Evolutionary conservation across 2,797 vertebrate genomes (phyloP), one percentile per base, ranked within the genome.

Genomic region (Hyperoplus immaculatus): DNA sequence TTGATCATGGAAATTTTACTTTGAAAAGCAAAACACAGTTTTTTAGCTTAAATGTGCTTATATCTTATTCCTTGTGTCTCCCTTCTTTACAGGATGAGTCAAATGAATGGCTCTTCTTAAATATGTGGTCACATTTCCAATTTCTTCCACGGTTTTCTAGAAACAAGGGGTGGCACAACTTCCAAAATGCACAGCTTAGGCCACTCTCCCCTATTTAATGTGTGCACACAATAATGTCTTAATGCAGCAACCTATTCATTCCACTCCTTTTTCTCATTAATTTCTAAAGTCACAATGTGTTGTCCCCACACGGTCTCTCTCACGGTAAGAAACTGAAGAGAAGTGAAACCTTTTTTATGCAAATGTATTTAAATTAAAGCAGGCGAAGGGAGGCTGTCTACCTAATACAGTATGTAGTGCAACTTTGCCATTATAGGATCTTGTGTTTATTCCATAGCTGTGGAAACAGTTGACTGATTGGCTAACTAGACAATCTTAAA

Each of bases 391-490:
- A 45, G 38, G 12, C 7, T 3, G n/a, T 50, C 36, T 55, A 41
- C 29, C 13, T n/a, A n/a, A 39, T 11, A 6, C 0, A 29, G 21
- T 57, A 45, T 41, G 15, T 49, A 15, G 15, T 38, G 68, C 36
- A 57, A 39, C 55, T 69, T 63, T 60, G 16, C 16, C 13, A 8
- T 39, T 0, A 21, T 36, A 11, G 21, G 46, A 57, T 53, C 29
- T 29, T 29, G 29, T 29, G 58, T 1, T 58, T 61, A 15, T 66
- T 51, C 4, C 2, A 13, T 21, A 75, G 12, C n/a, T 69, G 38
- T 43, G 49, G n/a, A 54, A 45, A 60, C 18, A 63, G 65, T 62
- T 64, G 68, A 71, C 41, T 50, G 46, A 55, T 39, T 75, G 59
- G 29, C 29, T 29, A 29, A 29, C 29, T 29, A 29, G 29, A 29